Conservation (phyloP, 2,113 vertebrate species). For the Damaliscus lunatus region DNA sequence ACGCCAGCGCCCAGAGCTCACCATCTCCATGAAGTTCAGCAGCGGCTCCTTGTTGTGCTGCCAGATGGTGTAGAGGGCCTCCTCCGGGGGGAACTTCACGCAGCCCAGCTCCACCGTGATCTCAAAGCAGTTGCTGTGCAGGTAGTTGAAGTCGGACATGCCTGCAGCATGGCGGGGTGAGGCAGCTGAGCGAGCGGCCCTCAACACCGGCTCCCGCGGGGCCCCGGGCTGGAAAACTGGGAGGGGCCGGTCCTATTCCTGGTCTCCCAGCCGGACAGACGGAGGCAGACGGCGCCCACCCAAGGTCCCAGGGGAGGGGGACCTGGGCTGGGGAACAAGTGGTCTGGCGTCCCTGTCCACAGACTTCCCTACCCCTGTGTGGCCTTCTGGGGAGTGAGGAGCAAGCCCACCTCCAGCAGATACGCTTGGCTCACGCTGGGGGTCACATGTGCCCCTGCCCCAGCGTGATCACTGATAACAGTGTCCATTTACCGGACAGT, state of each 20-base stretch:
- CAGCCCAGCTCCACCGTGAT: slow-evolving; percentile 96
- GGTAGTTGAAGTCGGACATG: slow-evolving; percentile 98
- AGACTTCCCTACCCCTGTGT: rapidly evolving
- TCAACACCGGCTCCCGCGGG: background rate
- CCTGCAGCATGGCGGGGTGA: slow-evolving; percentile 70
- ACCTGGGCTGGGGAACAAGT: too few relatives aligned
- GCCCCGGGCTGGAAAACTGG: rapidly evolving
- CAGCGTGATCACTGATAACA: rapidly evolving
- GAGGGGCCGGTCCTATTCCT: background rate
- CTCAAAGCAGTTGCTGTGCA: slow-evolving; percentile 97
- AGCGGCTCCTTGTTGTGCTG: slow-evolving; percentile 93
- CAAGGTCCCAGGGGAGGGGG: background rate
- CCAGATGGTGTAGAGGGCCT: slow-evolving; percentile 93
- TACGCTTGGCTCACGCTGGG: rapidly evolving
- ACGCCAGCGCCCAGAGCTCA: slow-evolving; percentile 50
- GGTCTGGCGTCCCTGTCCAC: rapidly evolving
- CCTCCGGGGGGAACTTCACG: slow-evolving; percentile 93
- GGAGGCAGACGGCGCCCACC: background rate
- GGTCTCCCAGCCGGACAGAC: background rate
- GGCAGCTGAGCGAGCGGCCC: background rate
- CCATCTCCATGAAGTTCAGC: slow-evolving; percentile 92
- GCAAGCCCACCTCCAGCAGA: rapidly evolving
- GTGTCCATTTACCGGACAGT: rapidly evolving
- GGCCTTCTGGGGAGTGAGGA: background rate
- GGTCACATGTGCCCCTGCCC: background rate